These are phyloP conservation scores for Chlorops oryzae DNA, from an alignment of 1,140 invertebrate genomes.

Conservation along the genomic window DNA sequence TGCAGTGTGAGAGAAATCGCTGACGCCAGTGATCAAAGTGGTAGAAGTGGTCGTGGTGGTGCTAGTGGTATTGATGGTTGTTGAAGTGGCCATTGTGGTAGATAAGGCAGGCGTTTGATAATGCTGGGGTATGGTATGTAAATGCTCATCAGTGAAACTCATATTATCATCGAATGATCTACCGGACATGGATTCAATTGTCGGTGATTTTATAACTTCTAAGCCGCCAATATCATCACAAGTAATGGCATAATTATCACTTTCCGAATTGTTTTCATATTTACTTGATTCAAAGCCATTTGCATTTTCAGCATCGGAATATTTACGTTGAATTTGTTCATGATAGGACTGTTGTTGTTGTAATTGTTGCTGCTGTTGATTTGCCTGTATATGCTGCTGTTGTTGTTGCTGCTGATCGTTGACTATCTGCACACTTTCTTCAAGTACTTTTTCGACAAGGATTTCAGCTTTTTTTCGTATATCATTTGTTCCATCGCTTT, in stretches of 20 bases:
- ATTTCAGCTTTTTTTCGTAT: conserved; percentile 42
- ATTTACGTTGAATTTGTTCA: neutral
- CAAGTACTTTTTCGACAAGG: conserved; percentile 44
- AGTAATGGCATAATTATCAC: conserved; percentile 47
- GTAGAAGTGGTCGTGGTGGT: conserved; percentile 20
- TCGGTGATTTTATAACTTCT: conserved; percentile 46
- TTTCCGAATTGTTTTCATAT: conserved; percentile 44
- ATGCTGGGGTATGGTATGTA: conserved; percentile 31
- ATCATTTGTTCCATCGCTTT: conserved; percentile 9
- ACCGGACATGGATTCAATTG: conserved; percentile 47
- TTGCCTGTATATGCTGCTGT: conserved; percentile 18
- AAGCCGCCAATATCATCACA: conserved; percentile 45
- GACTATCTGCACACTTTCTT: conserved; percentile 43
- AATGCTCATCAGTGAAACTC: conserved; percentile 44
- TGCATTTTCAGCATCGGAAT: conserved; percentile 9
- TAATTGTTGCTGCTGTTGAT: conserved; percentile 28
- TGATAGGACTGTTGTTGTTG: too few species aligned
- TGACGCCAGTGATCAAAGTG: conserved; percentile 24
- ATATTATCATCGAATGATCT: conserved; percentile 48
- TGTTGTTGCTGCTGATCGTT: conserved; percentile 31
- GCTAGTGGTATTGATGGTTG: conserved; percentile 21
- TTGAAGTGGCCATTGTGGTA: conserved; percentile 18
- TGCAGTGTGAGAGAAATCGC: too few species aligned
- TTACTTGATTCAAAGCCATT: conserved; percentile 31
- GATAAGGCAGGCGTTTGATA: conserved; percentile 19